Percentiles rank a stretch among this genome's conserved stretches.
These are phyloP conservation scores for Nothura maculosa DNA, from an alignment of 2,797 vertebrate species.

Conservation along the genomic window DNA sequence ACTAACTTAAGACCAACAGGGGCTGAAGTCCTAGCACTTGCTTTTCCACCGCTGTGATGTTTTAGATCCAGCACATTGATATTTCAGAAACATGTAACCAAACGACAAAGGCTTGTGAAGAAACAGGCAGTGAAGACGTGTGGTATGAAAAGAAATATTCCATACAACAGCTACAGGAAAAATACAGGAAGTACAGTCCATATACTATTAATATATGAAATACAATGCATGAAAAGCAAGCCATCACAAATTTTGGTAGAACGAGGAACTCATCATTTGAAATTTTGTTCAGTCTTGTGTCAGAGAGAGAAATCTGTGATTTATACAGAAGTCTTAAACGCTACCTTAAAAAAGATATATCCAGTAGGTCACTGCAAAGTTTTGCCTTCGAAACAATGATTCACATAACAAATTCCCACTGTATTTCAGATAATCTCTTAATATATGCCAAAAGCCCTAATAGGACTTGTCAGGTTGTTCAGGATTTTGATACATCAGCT, in stretches of 20 bases:
- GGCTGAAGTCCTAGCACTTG: neutral
- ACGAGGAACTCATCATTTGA: neutral
- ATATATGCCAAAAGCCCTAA: neutral
- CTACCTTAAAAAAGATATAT: neutral
- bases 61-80: neutral
- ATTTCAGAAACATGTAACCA: neutral
- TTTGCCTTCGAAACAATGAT: slow-evolving; percentile 2
- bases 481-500: slow-evolving; percentile 44
- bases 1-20: neutral
- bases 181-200: neutral
- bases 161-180: neutral
- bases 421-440: slow-evolving; percentile 14
- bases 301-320: neutral
- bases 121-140: neutral
- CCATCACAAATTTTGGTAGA: neutral
- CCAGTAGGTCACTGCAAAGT: neutral
- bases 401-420: slow-evolving; percentile 3
- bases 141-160: neutral
- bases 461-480: slow-evolving; percentile 27
- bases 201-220: no score
- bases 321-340: rapidly evolving
- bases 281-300: neutral
- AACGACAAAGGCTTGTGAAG: neutral
- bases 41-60: neutral
- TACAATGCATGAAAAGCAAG: neutral